Base-by-base conservation (phyloP, 2,113 vertebrate genomes). In the Cyphomyrus plagiostoma region DNA sequence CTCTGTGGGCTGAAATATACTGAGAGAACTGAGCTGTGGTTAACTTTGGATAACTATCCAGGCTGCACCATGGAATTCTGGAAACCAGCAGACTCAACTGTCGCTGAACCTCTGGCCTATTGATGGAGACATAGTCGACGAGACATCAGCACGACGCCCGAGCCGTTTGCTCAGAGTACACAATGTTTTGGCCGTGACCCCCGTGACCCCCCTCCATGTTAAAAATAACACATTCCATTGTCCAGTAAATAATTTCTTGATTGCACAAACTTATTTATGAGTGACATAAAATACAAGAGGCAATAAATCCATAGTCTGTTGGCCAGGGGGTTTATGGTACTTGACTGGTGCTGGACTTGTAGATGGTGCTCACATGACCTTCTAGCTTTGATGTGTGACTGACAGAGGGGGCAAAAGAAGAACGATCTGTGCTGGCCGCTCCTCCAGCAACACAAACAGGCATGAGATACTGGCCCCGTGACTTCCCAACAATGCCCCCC, bases 181-280 rank as follows among this genome's bases (percentile, higher is more conserved):
- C 91, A 91, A 91, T 92, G 92, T 91, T 92, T 91, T 94, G 91
- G 94, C 93, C 95, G 91, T 95, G 94, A 96, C 95, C 94, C 95
- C 93, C 95, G 91, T 95, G 94, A 96, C 95, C 94, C 95, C 94
- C 94, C 91, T 93, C 94, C 95, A 95, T 96, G 95, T 95, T 80
- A 92, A 92, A 94, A 93, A 94, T 92, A 91, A 95, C 94, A 95
- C 95, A 96, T 95, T 94, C 95, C 93, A 95, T 96, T 96, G 95
- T 96, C 93, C 93, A 93, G 94, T 94, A 93, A 95, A 95, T 95
- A 70, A 62, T 95, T 94, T 95, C 94, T 35, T 95, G 94, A 94
- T 93, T 94, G 93, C 93, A 93, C 92, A 95, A 94, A 95, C 91
- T 92, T 92, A 94, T 93, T 91, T 93, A 90, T 90, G 91, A 58